Base-by-base conservation (phyloP, 2,888 invertebrate genomes). In the Cotesia congregata region DNA sequence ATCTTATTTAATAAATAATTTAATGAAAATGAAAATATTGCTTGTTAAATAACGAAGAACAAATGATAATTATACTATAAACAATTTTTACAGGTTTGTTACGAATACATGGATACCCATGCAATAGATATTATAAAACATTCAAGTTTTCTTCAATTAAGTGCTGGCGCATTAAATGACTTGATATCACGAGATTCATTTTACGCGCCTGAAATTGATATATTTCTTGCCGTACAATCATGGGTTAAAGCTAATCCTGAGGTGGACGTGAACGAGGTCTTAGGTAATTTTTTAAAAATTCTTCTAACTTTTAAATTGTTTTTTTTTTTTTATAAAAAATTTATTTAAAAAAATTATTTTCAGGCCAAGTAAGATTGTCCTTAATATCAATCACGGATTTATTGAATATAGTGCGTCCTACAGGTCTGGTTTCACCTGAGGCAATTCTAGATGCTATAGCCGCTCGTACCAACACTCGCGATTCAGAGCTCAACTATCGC, bases 131-230 rank as follows among this genome's bases (percentile, higher is more conserved):
- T 99, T 62, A 92, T 99, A 67, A 91, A 93, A 77, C 95, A 97
- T 83, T 96, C 97, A 80, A 93, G 95, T 3, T 98, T 98, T 89
- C 90, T 95, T 40, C 93, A 93, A 85, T 91, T 98, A 9, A 97
- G 98, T 69, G 93, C 94, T 92, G 92, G 92, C 84, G 95, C 98
- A 0, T 90, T 99, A 74, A 94, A 94, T 85, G 95, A 97, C 86
- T 92, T 99, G 6, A 91, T 99, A 50, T 93, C 94, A 72, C 92
- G 98, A 71, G 97, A 99, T 90, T 98, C 98, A 6, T 99, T 99
- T 91, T 99, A 96, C 91, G 98, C 97, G 0, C 94, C 95, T 0
- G 99, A 99, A 90, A 96, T 97, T 61, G 95, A 98, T 84, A 98
- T 99, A 82, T 99, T 99, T 91, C 92, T 93, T 84, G 96, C 97